A percentile compares a stretch with the other conserved stretches of the same genome.
Evolutionary conservation across 1,140 invertebrate genomes (phyloP).

Genomic region (Laupala kohalensis): DNA sequence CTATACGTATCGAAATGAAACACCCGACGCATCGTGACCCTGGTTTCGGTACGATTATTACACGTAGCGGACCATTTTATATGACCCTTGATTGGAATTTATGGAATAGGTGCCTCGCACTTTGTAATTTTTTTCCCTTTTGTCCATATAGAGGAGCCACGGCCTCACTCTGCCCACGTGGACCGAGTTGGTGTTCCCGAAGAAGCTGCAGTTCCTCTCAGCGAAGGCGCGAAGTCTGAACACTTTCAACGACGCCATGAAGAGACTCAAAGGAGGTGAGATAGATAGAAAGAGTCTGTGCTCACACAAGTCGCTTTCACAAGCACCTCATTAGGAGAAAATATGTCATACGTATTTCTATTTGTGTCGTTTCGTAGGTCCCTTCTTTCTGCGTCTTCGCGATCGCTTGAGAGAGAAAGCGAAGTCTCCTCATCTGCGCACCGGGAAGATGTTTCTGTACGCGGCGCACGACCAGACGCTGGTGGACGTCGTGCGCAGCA

Average conservation of each 20-base stretch:
- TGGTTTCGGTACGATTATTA: no score
- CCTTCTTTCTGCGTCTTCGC: not conserved
- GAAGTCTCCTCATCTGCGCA: not conserved
- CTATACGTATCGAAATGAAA: no score
- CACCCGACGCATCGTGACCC: no score
- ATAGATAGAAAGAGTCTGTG: not conserved
- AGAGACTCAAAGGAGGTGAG: not conserved
- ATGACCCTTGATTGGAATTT: not conserved
- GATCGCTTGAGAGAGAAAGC: not conserved
- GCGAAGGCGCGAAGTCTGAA: not conserved
- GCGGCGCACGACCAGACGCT: not conserved
- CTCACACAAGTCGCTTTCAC: no score
- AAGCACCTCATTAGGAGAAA: no score
- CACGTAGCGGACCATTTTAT: no score
- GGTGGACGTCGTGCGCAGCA: not conserved
- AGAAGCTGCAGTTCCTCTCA: not conserved
- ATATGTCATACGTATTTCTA: no score
- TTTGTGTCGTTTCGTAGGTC: not conserved
- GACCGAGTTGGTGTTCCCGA: not conserved
- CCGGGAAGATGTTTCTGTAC: not conserved
- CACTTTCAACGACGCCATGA: not conserved
- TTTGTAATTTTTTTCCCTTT: not conserved
- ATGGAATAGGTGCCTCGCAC: no score
- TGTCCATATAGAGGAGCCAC: not conserved
- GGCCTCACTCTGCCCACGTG: not conserved